Evolutionary conservation across 2,888 invertebrate genomes (phyloP).

Genomic region (Idaea biselata): DNA sequence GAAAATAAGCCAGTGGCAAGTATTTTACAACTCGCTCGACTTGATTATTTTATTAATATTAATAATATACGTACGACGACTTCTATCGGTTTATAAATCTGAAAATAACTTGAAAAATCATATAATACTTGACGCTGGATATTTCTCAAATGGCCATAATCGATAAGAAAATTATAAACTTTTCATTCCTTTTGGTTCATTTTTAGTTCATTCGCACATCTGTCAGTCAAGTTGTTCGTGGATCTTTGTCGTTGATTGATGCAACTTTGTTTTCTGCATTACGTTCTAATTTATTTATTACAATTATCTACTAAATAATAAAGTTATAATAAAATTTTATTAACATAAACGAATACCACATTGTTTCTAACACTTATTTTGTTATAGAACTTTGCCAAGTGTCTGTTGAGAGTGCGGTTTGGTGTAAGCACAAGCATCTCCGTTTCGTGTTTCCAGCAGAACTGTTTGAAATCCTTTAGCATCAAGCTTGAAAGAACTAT

Average conservation of each 20-base stretch:
- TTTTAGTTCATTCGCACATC: not conserved
- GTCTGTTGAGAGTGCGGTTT: not conserved
- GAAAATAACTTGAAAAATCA: too few species aligned
- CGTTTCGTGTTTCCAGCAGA: not conserved
- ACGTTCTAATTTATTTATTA: slow-evolving; percentile 6
- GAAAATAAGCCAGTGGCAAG: too few species aligned
- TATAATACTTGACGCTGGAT: too few species aligned
- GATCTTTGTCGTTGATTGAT: slow-evolving; percentile 1
- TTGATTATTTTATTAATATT: too few species aligned
- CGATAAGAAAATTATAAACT: too few species aligned
- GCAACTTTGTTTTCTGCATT: not conserved
- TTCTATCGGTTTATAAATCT: too few species aligned
- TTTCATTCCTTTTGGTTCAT: too few species aligned
- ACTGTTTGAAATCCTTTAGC: not conserved
- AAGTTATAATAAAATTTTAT: not conserved
- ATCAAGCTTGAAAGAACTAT: slow-evolving; percentile 14
- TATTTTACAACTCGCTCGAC: too few species aligned
- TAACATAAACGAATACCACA: too few species aligned
- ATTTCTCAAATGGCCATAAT: too few species aligned
- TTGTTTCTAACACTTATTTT: not conserved
- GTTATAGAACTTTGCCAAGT: not conserved
- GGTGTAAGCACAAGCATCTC: not conserved
- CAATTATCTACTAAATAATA: not conserved
- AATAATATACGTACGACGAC: too few species aligned
- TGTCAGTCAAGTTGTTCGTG: not conserved